These are phyloP conservation scores for Rhinichthys klamathensis DNA, from an alignment of 2,113 vertebrate species.

Conservation along the genomic window DNA sequence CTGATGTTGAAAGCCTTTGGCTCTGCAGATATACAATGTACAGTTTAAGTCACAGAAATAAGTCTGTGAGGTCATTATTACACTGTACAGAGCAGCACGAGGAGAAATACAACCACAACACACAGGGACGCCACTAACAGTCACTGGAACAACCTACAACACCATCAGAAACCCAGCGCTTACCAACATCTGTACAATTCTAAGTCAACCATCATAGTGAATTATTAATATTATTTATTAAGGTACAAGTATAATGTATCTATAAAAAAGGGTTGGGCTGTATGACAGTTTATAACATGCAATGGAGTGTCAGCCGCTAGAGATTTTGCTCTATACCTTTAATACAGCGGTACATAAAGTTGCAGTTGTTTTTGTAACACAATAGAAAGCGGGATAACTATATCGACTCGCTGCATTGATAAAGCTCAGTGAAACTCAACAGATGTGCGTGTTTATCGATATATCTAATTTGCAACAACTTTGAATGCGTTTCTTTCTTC, in stretches of 20 bases:
- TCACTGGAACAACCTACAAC: conserved; percentile 64
- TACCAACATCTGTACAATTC: conserved; percentile 23
- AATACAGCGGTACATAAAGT: too few relatives aligned
- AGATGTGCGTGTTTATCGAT: background rate
- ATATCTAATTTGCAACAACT: background rate
- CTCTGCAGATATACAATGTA: conserved; percentile 68
- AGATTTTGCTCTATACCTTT: too few relatives aligned
- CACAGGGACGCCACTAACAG: conserved; percentile 55
- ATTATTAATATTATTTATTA: background rate
- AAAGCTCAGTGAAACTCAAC: background rate
- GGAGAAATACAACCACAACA: conserved; percentile 62
- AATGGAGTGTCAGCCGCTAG: background rate
- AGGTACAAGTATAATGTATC: background rate
- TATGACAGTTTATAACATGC: background rate
- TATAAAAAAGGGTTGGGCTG: background rate
- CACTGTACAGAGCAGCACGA: conserved; percentile 49
- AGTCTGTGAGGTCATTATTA: background rate
- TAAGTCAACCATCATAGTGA: background rate
- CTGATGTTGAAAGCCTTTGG: conserved; percentile 98
- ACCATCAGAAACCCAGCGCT: conserved; percentile 67
- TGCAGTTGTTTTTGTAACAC: too few relatives aligned
- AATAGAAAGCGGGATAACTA: too few relatives aligned
- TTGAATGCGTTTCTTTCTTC: background rate
- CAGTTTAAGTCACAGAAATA: background rate
- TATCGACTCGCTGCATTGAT: too few relatives aligned